A percentile compares a stretch with the other conserved stretches of the same genome.
Conservation (phyloP, 2,888 invertebrate species). For the Dichetophora obliterata region DNA sequence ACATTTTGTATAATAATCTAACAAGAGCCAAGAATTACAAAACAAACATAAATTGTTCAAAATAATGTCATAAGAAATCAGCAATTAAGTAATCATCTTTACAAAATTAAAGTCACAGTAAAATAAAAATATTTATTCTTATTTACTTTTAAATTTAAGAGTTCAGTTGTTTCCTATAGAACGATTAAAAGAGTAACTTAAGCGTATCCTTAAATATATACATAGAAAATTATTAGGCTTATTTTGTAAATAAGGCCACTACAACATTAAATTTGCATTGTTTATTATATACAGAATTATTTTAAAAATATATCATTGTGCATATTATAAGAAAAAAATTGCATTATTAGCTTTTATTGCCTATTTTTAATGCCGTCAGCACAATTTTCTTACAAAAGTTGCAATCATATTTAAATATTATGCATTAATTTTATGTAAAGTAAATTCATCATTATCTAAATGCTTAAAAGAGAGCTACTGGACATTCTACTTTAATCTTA, state of each 20-base stretch:
- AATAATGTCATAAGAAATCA: not conserved
- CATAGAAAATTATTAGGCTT: slow-evolving; percentile 18
- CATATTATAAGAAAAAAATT: not conserved
- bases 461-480: slow-evolving; percentile 13
- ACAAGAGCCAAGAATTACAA: not conserved
- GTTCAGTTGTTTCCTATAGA: not conserved
- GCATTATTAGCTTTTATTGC: not conserved
- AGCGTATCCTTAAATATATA: not conserved
- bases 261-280: not conserved
- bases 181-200: not conserved
- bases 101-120: not conserved
- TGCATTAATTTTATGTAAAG: not conserved
- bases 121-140: not conserved
- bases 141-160: no score
- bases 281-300: not conserved
- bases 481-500: not conserved
- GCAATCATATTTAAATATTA: not conserved
- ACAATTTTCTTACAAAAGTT: not conserved
- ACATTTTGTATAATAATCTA: not conserved
- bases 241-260: slow-evolving; percentile 32
- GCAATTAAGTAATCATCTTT: not conserved
- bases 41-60: not conserved
- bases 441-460: not conserved
- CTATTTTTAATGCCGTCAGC: no score
- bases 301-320: not conserved